Conservation (phyloP, 1,140 invertebrate genomes). For the Dendroctonus ponderosae region DNA sequence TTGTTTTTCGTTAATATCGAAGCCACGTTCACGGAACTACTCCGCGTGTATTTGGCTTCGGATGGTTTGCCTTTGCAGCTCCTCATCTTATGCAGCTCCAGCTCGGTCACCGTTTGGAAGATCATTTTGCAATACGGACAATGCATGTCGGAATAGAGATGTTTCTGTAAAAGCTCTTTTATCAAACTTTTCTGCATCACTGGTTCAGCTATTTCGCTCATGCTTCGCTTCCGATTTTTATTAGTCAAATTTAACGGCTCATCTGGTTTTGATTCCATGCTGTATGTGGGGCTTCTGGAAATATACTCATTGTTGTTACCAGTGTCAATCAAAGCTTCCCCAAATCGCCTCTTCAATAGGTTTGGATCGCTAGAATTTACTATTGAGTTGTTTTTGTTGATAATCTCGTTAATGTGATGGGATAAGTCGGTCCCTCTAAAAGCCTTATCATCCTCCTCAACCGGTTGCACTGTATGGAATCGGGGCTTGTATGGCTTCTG, state of each 20-base stretch:
- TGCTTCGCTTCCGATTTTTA: slow-evolving; percentile 62
- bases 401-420: slow-evolving; percentile 48
- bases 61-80: slow-evolving; percentile 48
- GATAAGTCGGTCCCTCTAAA: slow-evolving; percentile 36
- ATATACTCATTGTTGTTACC: slow-evolving; percentile 32
- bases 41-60: slow-evolving; percentile 45
- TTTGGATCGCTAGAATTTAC: slow-evolving; percentile 42
- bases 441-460: slow-evolving; percentile 37
- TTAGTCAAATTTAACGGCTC: slow-evolving; percentile 68
- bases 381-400: slow-evolving; percentile 47
- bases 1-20: slow-evolving; percentile 51
- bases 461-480: slow-evolving; percentile 44
- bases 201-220: slow-evolving; percentile 52
- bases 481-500: slow-evolving; percentile 49
- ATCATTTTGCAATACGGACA: slow-evolving; percentile 51
- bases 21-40: slow-evolving; percentile 50
- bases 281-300: slow-evolving; percentile 11
- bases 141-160: slow-evolving; percentile 48
- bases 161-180: slow-evolving; percentile 77
- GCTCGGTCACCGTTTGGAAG: slow-evolving; percentile 49
- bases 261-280: slow-evolving; percentile 38
- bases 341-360: slow-evolving; percentile 37
- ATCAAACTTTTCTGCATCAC: slow-evolving; percentile 58
- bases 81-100: slow-evolving; percentile 48
- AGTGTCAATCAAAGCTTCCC: slow-evolving; percentile 18